Evolutionary conservation across 2,113 vertebrate species (phyloP).

Genomic region (Megaceryle maxima): DNA sequence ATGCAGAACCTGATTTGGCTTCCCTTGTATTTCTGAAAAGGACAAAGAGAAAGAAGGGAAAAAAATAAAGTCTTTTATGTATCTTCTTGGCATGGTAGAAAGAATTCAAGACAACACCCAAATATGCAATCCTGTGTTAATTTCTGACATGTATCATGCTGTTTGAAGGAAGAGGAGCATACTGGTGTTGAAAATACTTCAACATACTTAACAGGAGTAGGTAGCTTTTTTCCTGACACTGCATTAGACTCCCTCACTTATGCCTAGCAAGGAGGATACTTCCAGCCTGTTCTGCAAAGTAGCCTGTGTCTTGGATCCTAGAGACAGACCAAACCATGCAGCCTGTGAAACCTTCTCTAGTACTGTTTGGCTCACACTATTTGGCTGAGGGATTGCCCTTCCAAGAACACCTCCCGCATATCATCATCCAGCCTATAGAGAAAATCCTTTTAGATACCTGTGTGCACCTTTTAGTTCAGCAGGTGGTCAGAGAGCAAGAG

Average conservation of each 20-base stretch:
- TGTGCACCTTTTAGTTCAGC: neutral
- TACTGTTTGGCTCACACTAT: fast-evolving
- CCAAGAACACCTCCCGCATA: neutral
- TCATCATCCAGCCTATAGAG: neutral
- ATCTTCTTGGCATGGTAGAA: neutral
- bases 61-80: neutral
- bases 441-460: neutral
- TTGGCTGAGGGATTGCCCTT: neutral
- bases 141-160: neutral
- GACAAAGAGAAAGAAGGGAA: neutral
- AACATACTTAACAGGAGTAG: neutral
- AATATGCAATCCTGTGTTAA: neutral
- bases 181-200: neutral
- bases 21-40: neutral
- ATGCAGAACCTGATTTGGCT: neutral
- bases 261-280: neutral
- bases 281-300: neutral
- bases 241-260: neutral
- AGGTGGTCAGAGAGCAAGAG: neutral
- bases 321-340: neutral
- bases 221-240: neutral
- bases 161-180: fast-evolving
- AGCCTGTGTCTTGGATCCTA: neutral
- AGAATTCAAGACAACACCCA: neutral
- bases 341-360: neutral